Base-by-base conservation (phyloP, 2,797 vertebrate species). In the Schizopygopsis pylzovi region DNA sequence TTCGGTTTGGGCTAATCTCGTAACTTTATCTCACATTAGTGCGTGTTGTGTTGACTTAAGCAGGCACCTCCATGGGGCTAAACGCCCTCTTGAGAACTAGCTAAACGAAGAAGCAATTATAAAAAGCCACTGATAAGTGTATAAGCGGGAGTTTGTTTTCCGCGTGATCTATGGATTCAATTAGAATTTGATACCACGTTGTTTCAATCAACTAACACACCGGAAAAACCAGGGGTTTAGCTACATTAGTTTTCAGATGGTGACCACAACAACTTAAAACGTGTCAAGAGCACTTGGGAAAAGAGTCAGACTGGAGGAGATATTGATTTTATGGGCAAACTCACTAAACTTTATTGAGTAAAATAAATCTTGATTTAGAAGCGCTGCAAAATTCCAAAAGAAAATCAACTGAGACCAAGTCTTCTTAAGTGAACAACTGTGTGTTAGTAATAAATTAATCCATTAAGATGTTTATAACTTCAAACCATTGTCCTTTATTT, bases 351-450 rank as follows among this genome's bases (percentile, higher is more conserved):
- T 43, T 45, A 39, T 25, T 43, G 25, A 77, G 49, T 22, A 39
- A 65, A 82, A 67, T 41, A 67, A 52, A 80, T 65, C 70, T 63
- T 8, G 61, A 16, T 72, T 72, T 67, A 63, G 47, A 79, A 85
- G 68, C 6, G 49, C 13, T 63, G 71, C 71, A 76, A 68, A 82
- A 67, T 76, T 39, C 15, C 52, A 77, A 56, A 22, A 43, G 41
- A 39, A 20, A 59, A 52, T 49, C 28, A 67, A 67, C 13, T 4
- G 33, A 71, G 33, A 54, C 56, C 1, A 1, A 3, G n/a, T 61
- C n/a, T n/a, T 25, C 11, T 28, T 5, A 25, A 61, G 11, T 28
- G n/a, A 61, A 25, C 28, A 65, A 28, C 12, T 63, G 12, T 2
- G 11, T 28, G n/a, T 61, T 61, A 25, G 22, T 61, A 63, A 5